These are phyloP conservation scores for Poecilia velifera DNA, from an alignment of 2,797 vertebrate genomes.

Conservation along the genomic window DNA sequence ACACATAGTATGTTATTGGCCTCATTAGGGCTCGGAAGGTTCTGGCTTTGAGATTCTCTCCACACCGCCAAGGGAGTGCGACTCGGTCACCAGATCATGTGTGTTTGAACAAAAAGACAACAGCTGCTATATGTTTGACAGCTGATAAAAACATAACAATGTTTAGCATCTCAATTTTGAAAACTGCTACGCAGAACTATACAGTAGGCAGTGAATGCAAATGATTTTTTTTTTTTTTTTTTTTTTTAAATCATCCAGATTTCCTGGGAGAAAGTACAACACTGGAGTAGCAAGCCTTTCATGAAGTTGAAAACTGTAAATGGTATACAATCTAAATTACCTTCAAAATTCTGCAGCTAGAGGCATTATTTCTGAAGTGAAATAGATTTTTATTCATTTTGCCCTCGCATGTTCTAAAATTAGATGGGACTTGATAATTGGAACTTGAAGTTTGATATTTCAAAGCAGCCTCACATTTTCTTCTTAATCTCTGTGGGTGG, in stretches of 20 bases:
- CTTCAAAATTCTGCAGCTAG: neutral
- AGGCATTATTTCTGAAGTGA: neutral
- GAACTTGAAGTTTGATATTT: neutral
- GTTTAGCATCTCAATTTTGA: constrained; percentile 1
- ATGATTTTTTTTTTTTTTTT: neutral
- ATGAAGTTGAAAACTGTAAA: neutral
- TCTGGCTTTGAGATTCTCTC: constrained; percentile 56
- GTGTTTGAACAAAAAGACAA: constrained; percentile 25
- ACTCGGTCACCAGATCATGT: constrained; percentile 39
- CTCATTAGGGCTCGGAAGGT: constrained; percentile 76
- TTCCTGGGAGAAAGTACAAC: neutral
- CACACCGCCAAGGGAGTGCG: constrained; percentile 34
- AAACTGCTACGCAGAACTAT: constrained; percentile 17
- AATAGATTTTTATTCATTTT: neutral
- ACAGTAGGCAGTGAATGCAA: constrained; percentile 18
- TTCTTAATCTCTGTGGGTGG: constrained; percentile 1
- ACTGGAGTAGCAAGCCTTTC: constrained; percentile 3
- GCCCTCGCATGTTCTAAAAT: neutral
- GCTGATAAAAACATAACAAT: constrained; percentile 6
- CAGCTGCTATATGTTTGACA: constrained; percentile 5
- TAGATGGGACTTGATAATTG: neutral
- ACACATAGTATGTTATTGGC: constrained; percentile 48
- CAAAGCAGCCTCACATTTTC: neutral
- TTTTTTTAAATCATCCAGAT: constrained; percentile 14
- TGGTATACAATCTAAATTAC: neutral